Evolutionary conservation across 1,140 invertebrate genomes (phyloP).

Genomic region (Pomacea maculata): DNA sequence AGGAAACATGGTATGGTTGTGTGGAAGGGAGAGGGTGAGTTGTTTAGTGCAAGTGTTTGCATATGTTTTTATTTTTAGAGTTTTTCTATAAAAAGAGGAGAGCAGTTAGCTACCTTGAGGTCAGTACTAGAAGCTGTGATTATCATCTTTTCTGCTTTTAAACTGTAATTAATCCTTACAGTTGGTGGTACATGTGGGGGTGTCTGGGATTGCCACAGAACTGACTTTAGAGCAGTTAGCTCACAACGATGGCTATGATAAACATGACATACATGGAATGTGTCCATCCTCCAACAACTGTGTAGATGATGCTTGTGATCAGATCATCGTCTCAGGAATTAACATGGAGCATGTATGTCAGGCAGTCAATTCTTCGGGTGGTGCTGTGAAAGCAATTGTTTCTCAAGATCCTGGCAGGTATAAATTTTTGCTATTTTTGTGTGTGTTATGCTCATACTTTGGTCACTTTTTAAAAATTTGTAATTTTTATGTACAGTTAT

Average conservation of each 20-base stretch:
- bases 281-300: conserved; percentile 55
- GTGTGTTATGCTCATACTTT: neutral
- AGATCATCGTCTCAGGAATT: conserved; percentile 59
- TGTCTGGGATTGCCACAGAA: conserved; percentile 67
- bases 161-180: conserved; percentile 34
- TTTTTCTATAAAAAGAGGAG: neutral
- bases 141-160: neutral
- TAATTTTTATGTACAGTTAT: neutral
- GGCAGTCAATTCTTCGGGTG: conserved; percentile 56
- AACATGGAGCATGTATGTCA: conserved; percentile 64
- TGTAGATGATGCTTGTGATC: conserved; percentile 46
- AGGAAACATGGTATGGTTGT: too few species aligned
- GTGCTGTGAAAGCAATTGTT: conserved; percentile 58
- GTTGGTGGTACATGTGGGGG: conserved; percentile 68
- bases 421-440: conserved; percentile 5
- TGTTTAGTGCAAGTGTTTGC: neutral
- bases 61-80: neutral
- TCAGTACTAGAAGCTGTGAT: neutral
- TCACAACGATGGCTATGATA: conserved; percentile 66
- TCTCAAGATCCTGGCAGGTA: conserved; percentile 67
- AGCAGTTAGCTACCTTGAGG: too few species aligned
- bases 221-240: conserved; percentile 67
- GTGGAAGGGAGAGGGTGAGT: too few species aligned
- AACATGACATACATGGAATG: conserved; percentile 57
- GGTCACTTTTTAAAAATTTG: neutral